Evolutionary conservation across 2,888 invertebrate species (phyloP), one percentile per base, ranked within the genome.

Genomic region (Siphonodentalium dalli): DNA sequence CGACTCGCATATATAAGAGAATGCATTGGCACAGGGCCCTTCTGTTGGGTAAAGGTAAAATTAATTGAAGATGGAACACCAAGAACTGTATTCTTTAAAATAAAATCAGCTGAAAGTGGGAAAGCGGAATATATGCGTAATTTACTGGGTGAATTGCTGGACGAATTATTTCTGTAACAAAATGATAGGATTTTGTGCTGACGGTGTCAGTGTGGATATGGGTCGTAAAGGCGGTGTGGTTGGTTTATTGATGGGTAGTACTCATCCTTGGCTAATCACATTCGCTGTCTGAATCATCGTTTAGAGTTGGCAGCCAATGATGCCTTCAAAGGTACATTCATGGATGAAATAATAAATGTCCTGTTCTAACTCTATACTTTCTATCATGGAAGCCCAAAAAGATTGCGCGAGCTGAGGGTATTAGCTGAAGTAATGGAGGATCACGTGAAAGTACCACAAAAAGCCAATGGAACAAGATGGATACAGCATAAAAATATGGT

Each of bases 141-240:
- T n/a, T n/a, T n/a, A n/a, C n/a, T n/a, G n/a, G n/a, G n/a, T n/a
- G n/a, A n/a, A n/a, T n/a, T n/a, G n/a, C n/a, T n/a, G n/a, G n/a
- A n/a, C n/a, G n/a, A n/a, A n/a, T n/a, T n/a, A n/a, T n/a, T n/a
- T n/a, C n/a, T n/a, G n/a, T n/a, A n/a, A n/a, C n/a, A 60, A 60
- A 41, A 26, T 38, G 1, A 35, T 58, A 21, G 54, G 55, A 7
- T 59, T 55, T 20, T 51, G 55, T 18, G 51, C 54, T 8, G 49
- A 61, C 44, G 61, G 61, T 21, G 53, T 55, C 13, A 45, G 33
- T 43, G 61, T 51, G 1, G 57, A 47, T 47, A 46, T 61, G 50
- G 54, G 61, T 9, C 20, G 3, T 2, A 11, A 34, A 4, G 27
- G 37, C 11, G 47, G 61, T 13, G 53, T 56, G 6, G 34, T 43